These are phyloP conservation scores for Rhynchonycteris naso DNA, from an alignment of 2,797 vertebrate genomes.

Conservation along the genomic window DNA sequence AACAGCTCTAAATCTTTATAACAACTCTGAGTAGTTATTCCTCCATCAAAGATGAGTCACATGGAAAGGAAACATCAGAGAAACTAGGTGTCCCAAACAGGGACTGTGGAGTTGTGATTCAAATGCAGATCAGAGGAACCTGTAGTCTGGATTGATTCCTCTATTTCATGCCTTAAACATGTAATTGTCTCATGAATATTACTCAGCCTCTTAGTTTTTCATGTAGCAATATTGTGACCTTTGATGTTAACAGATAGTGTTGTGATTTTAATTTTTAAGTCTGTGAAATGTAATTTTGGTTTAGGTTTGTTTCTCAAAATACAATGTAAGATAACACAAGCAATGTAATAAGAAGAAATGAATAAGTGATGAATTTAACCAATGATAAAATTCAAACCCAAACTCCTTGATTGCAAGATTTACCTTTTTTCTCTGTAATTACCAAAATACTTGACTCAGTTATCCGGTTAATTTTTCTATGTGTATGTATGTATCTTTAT, in stretches of 20 bases:
- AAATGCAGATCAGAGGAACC: neutral
- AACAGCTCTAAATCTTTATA: neutral
- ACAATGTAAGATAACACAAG: neutral
- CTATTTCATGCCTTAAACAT: neutral
- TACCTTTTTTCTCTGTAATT: conserved; percentile 36
- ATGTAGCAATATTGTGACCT: neutral
- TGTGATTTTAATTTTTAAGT: neutral
- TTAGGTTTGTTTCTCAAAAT: neutral
- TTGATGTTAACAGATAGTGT: neutral
- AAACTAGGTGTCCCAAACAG: neutral
- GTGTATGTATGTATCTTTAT: neutral
- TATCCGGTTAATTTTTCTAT: neutral
- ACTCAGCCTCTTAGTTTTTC: neutral
- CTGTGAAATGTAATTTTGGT: neutral
- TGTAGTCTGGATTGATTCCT: neutral
- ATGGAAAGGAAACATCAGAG: neutral
- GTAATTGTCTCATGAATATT: neutral
- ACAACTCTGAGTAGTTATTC: neutral
- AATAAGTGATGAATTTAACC: conserved; percentile 1
- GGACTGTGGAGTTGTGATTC: neutral
- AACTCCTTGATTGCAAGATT: neutral
- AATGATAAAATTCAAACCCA: neutral
- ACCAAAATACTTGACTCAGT: neutral
- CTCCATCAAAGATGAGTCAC: neutral
- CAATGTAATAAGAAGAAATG: neutral